phyloP scores from a whole-genome alignment of 2,888 invertebrate genomes.

The Pogonocherus hispidulus region DNA sequence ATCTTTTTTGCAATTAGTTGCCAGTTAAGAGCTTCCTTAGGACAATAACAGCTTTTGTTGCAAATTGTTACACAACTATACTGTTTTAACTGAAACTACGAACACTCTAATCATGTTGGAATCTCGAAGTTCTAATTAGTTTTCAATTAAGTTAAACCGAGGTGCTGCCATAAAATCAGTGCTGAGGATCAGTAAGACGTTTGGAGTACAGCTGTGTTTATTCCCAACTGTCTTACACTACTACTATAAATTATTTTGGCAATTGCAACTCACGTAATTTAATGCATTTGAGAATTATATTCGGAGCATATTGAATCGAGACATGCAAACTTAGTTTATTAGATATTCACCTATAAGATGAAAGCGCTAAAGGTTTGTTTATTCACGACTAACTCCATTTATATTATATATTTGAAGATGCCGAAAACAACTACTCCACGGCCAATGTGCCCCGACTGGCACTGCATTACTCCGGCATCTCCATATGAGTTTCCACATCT shows the following conservation, averaged over 20 bases:
- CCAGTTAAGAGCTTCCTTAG: background rate
- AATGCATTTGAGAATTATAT: background rate
- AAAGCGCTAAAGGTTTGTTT: too few relatives aligned
- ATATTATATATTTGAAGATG: too few relatives aligned
- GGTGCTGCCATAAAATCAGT: background rate
- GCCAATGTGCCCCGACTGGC: too few relatives aligned
- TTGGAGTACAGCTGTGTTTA: background rate
- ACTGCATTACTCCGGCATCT: too few relatives aligned
- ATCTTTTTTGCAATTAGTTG: background rate
- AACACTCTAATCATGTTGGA: slow-evolving; percentile 1
- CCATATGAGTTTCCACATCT: too few relatives aligned
- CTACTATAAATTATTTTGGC: background rate
- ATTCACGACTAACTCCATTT: too few relatives aligned
- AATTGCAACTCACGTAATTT: background rate
- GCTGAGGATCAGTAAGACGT: slow-evolving; percentile 4
- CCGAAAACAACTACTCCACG: background rate
- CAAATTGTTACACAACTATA: slow-evolving; percentile 3
- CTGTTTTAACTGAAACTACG: background rate
- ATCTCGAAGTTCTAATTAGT: slow-evolving; percentile 13
- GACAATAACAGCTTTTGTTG: background rate
- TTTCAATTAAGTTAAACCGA: slow-evolving; percentile 12
- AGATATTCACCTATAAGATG: too few relatives aligned
- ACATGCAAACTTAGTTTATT: too few relatives aligned
- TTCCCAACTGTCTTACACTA: background rate
- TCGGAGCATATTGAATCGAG: background rate